Base-by-base conservation (phyloP, 2,888 invertebrate genomes). In the Catocala nupta region DNA sequence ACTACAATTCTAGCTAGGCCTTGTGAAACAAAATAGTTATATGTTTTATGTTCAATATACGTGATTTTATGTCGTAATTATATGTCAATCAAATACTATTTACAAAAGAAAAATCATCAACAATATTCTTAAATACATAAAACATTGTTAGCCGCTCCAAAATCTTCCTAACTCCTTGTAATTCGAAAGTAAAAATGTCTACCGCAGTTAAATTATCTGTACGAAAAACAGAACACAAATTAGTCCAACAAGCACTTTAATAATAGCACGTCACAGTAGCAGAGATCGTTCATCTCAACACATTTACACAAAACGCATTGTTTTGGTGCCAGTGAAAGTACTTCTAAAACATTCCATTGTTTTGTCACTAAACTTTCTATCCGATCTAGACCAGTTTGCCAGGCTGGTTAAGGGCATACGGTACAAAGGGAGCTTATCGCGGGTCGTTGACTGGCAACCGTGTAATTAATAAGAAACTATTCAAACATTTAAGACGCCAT, bases 351-450 rank as follows among this genome's bases (percentile, higher is more conserved):
- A 54, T 42, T 54, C 45, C 39, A 54, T 55, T 61, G 62, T 85
- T 78, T 72, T 59, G 73, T 63, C 54, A 49, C 43, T 54, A 57
- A 65, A 71, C 85, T 84, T 84, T 83, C 82, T 82, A 80, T 75
- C 68, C 65, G 68, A 81, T 78, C 80, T 77, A 77, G 82, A 80
- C 79, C 70, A 59, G 78, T 73, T 74, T 70, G 69, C 73, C 58
- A 59, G 62, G 51, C 49, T 69, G 47, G 71, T 63, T 63, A 65
- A 16, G 51, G 10, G 39, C 47, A 51, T 25, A 9, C 8, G 3
- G 9, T 42, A 12, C 10, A 8, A 12, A 47, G 25, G 45, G 47
- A 33, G 57, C 44, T 51, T n/a, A 13, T 5, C n/a, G 48, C 48
- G 13, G 39, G 25, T 10, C 33, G 33, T 45, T 13, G 25, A 25